Evolutionary conservation across 2,113 vertebrate genomes (phyloP), one percentile per base, ranked within the genome.

Genomic region (Proterorhinus semilunaris): DNA sequence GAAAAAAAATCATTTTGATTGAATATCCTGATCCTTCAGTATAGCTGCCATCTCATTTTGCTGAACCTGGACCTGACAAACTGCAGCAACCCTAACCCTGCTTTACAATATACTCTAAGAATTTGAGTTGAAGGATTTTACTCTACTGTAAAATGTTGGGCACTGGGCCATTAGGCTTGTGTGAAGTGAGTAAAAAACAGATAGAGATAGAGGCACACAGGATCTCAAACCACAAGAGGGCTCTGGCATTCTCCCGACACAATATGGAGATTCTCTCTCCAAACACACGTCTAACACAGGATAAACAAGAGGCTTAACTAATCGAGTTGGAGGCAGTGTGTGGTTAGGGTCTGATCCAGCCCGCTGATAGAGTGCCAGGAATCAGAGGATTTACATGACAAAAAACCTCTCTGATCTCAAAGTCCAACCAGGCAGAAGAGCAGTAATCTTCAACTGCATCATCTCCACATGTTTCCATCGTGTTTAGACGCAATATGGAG

Each of bases 381-480:
- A 76, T 86, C 78, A 84, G 17, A 67, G 77, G 83, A 88, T 90
- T 88, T 82, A 70, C 86, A 90, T 80, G 77, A 85, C 71, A 58
- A 87, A 85, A 74, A 61, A 16, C 45, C 76, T 42, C 74, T 59
- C 72, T 80, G 79, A 86, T 78, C 74, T 79, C 66, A 74, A 72
- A 83, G 72, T 76, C 74, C 69, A 77, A 87, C 45, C 62, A 80
- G 78, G 84, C 76, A 84, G 65, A 36, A 69, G 66, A 74, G 65
- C 62, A 48, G 73, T 86, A 82, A 87, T 88, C 83, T 79, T 75
- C 50, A 59, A 61, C 78, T 74, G 62, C 62, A 74, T 69, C 65
- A 36, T 36, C 50, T 57, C 71, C 64, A 72, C 71, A 81, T 54
- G 71, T 68, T 79, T 65, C 43, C 43, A 55, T 51, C 63, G 61